phyloP scores from a whole-genome alignment of 2,113 vertebrate species.

The Panurus biarmicus region DNA sequence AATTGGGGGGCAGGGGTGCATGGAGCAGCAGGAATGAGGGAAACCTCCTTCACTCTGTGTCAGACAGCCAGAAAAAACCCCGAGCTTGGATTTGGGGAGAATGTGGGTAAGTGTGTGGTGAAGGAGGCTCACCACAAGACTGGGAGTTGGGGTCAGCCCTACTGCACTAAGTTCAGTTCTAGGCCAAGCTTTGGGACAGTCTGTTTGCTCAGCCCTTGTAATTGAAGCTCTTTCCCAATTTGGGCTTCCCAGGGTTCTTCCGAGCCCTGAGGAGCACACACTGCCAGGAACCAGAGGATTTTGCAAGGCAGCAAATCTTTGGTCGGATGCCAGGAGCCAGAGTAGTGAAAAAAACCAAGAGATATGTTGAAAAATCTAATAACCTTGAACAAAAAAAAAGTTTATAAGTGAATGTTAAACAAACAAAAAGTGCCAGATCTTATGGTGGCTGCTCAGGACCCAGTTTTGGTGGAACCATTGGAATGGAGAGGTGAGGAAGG shows the following conservation, averaged over 20 bases:
- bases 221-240: background rate
- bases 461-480: background rate
- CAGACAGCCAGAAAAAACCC: background rate
- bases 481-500: background rate
- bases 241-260: background rate
- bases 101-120: background rate
- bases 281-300: background rate
- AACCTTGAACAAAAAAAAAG: background rate
- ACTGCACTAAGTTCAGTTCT: background rate
- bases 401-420: background rate
- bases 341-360: background rate
- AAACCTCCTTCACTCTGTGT: background rate
- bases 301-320: background rate
- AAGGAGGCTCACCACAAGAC: background rate
- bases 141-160: background rate
- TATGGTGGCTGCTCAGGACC: fast-evolving
- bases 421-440: background rate
- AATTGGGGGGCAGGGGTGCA: fast-evolving
- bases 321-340: background rate
- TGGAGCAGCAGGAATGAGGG: background rate
- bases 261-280: background rate
- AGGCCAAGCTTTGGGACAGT: background rate
- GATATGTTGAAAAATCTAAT: background rate
- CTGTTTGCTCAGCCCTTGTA: background rate
- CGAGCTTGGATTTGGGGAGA: background rate